Evolutionary conservation across 2,797 vertebrate species (phyloP).

Genomic region (Pelochelys cantorii): DNA sequence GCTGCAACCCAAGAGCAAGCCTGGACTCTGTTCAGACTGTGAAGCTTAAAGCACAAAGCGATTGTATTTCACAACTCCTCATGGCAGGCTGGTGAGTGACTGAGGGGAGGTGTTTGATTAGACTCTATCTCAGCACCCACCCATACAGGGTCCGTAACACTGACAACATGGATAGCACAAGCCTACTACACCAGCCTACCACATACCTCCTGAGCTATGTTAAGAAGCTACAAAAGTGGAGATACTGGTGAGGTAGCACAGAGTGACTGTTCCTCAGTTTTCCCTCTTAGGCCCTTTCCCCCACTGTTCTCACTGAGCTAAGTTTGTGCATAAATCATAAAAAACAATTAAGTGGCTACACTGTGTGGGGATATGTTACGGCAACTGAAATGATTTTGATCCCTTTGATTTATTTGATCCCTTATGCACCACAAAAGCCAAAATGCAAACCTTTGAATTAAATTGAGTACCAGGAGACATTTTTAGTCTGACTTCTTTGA

Average conservation of each 20-base stretch:
- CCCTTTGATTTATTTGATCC: neutral
- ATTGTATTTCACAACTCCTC: neutral
- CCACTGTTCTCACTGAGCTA: neutral
- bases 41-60: neutral
- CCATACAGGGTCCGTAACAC: neutral
- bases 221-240: neutral
- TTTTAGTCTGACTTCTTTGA: neutral
- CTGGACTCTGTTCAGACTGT: neutral
- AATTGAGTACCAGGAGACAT: neutral
- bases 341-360: neutral
- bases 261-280: slow-evolving; percentile 9
- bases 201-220: neutral
- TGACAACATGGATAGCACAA: neutral
- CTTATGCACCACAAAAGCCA: neutral
- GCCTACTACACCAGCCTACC: neutral
- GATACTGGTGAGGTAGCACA: neutral
- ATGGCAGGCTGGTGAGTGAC: neutral
- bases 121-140: neutral
- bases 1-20: neutral
- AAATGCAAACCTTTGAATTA: neutral
- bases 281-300: neutral
- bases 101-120: neutral
- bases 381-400: neutral
- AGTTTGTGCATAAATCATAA: neutral
- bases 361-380: neutral